phyloP scores from a whole-genome alignment of 1,140 invertebrate species.

The Lineus longissimus region DNA sequence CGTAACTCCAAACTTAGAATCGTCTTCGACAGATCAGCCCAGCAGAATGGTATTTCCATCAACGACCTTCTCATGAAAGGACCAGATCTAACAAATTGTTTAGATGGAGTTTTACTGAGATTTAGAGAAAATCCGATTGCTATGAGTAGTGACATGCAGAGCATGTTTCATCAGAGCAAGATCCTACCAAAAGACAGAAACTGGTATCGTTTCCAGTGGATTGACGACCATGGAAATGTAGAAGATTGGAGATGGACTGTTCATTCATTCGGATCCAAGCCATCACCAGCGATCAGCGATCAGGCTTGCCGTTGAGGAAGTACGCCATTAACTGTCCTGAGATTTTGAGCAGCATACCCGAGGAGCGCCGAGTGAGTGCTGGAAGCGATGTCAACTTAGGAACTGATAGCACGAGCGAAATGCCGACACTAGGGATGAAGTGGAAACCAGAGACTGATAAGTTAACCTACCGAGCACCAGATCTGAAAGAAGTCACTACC shows the following conservation, averaged over 20 bases:
- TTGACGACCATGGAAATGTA: background rate
- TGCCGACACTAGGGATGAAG: constrained; percentile 4
- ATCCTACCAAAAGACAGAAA: background rate
- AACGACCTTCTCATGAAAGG: constrained; percentile 22
- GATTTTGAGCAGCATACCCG: background rate
- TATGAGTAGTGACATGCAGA: constrained; percentile 1
- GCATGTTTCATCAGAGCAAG: constrained; percentile 1
- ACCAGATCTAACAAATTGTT: constrained; percentile 41
- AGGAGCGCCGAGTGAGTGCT: background rate
- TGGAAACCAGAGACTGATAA: background rate
- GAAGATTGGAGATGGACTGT: constrained; percentile 8
- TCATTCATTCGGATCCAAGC: background rate
- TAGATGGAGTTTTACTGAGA: constrained; percentile 19
- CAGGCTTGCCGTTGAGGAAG: background rate
- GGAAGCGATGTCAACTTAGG: background rate
- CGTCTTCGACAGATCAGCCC: background rate
- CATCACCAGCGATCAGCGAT: background rate
- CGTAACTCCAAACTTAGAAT: background rate
- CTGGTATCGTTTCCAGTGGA: background rate
- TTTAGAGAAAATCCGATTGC: constrained; percentile 18
- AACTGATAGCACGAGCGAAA: background rate
- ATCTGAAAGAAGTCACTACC: background rate
- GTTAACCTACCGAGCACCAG: background rate
- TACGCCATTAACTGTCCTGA: background rate
- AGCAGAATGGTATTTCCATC: constrained; percentile 22